phyloP scores from a whole-genome alignment of 2,797 vertebrate genomes.

The Halcyon leucocephala region DNA sequence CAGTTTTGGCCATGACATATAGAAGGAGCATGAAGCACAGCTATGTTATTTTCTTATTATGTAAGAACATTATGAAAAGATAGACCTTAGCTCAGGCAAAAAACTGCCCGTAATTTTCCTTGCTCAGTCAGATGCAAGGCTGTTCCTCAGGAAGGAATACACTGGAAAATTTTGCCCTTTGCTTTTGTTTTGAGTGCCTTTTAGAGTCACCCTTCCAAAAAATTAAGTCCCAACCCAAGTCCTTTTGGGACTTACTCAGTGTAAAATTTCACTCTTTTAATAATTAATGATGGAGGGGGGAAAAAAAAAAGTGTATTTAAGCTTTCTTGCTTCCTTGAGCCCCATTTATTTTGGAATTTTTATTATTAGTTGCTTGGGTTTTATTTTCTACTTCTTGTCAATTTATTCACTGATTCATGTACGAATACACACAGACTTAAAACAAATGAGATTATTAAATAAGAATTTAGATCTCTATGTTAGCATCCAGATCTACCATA shows the following conservation, averaged over 20 bases:
- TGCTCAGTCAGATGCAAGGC: not conserved
- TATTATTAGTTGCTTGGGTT: not conserved
- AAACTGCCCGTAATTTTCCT: not conserved
- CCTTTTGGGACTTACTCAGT: not conserved
- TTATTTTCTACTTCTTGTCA: not conserved
- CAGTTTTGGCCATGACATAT: not conserved
- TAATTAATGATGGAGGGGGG: not conserved
- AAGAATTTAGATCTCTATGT: not conserved
- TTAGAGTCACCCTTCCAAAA: accelerated
- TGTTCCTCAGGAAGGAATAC: not conserved
- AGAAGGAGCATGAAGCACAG: not conserved
- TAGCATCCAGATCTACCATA: not conserved
- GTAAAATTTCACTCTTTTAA: not conserved
- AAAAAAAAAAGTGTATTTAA: not conserved
- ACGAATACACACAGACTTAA: not conserved
- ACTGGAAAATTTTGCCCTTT: not conserved
- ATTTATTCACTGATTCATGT: not conserved
- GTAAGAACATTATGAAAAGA: not conserved
- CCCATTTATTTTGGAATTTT: not conserved
- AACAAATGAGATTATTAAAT: not conserved
- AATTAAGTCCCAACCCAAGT: not conserved
- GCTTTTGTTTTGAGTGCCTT: not conserved
- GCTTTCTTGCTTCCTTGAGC: not conserved
- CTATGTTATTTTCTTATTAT: not conserved
- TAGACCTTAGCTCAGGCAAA: not conserved